These are phyloP conservation scores for Philantomba maxwellii DNA, from an alignment of 2,113 vertebrate species.

Conservation along the genomic window DNA sequence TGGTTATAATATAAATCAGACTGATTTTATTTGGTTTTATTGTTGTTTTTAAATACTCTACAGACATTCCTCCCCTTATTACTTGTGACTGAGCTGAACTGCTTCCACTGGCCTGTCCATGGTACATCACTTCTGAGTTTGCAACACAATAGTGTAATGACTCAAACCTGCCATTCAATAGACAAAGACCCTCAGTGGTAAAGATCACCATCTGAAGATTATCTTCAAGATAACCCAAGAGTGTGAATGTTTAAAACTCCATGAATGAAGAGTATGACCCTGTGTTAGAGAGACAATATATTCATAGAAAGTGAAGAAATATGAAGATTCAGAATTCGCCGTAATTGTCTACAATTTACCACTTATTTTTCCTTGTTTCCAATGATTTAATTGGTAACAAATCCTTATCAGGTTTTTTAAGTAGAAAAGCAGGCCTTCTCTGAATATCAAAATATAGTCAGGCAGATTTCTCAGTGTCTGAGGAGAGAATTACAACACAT, in stretches of 20 bases:
- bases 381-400: not conserved
- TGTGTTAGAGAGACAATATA: not conserved
- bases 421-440: not conserved
- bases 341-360: not conserved
- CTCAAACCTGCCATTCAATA: not conserved
- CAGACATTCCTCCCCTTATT: not conserved
- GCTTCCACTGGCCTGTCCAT: not conserved
- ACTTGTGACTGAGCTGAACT: not conserved
- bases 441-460: not conserved
- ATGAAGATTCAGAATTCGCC: not conserved
- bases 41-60: not conserved
- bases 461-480: not conserved
- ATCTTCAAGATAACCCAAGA: not conserved
- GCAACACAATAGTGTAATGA: accelerated
- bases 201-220: not conserved
- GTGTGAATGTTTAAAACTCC: not conserved
- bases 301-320: not conserved
- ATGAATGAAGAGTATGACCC: not conserved
- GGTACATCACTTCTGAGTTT: not conserved
- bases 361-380: not conserved
- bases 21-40: not conserved
- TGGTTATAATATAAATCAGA: not conserved
- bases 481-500: not conserved
- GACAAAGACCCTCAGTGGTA: not conserved
- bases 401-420: not conserved